Evolutionary conservation across 2,797 vertebrate species (phyloP), one percentile per base, ranked within the genome.

Genomic region (Sciurus vulgaris): DNA sequence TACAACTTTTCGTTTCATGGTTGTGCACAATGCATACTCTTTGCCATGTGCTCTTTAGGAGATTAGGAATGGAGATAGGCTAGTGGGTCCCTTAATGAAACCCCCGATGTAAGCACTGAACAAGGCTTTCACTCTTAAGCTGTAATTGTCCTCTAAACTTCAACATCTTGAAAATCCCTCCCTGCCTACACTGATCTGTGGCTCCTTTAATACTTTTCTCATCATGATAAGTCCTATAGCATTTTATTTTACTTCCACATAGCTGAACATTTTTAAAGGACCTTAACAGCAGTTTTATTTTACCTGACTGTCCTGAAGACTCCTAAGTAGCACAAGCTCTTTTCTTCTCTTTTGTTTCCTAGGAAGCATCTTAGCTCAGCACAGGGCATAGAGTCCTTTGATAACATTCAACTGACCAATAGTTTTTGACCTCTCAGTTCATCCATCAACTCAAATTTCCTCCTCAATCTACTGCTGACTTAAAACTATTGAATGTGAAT

Each of bases 51-150:
- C 12, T 69, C 15, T 17, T 51, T 38, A 82, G 70, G 13, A 85
- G 59, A 61, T 7, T 10, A 44, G 26, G 7, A 2, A 3, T 61
- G 2, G 10, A 72, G 3, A 28, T 18, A 7, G 26, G 0, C 2
- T 22, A 63, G 26, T n/a, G 35, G 69, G 22, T 33, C 56, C n/a
- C 5, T 49, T 20, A 38, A 33, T 28, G 28, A 24, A 93, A 70
- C 20, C 7, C 28, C 9, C 13, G 7, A 7, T 35, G 9, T 54
- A 70, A 15, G 17, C 41, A 15, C 38, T 1, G 22, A 59, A 33
- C 9, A 8, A 54, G 3, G 15, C 5, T 35, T 59, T 70, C 26
- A 47, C 28, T 73, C 49, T 77, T 49, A 38, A 2, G 11, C 7
- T 24, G 14, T 11, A 8, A 51, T 33, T 20, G 30, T 33, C 17